A percentile compares a stretch with the other conserved stretches of the same genome.
Conservation (phyloP, 2,113 vertebrate genomes). For the Excalfactoria chinensis region DNA sequence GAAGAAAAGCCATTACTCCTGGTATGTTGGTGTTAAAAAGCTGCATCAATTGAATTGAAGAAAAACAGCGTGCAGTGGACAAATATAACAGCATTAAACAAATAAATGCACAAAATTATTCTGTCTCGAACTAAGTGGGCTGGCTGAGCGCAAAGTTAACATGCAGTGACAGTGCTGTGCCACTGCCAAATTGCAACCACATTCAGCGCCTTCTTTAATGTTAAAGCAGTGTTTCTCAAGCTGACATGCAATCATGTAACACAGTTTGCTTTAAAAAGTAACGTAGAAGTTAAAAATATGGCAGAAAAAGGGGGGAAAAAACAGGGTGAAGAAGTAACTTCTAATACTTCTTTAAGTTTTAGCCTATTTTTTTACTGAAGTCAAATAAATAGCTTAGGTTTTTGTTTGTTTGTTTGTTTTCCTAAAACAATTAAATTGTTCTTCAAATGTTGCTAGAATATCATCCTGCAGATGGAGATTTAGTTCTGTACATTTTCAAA, state of each 20-base stretch:
- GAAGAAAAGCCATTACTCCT: neutral
- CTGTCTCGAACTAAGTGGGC: neutral
- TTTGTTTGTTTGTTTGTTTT: neutral
- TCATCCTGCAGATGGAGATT: neutral
- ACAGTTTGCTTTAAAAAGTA: neutral
- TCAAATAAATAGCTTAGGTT: neutral
- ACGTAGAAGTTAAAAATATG: neutral
- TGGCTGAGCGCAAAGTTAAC: neutral
- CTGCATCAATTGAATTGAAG: neutral
- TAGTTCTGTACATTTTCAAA: neutral
- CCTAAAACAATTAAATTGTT: neutral
- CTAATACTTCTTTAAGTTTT: neutral
- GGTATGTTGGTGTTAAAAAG: neutral
- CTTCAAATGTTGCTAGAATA: neutral
- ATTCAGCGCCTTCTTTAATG: neutral
- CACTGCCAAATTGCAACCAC: neutral
- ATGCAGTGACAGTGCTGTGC: fast-evolving
- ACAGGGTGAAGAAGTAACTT: neutral
- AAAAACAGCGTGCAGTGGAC: neutral
- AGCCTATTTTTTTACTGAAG: neutral
- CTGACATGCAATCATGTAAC: neutral
- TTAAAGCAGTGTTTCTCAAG: neutral
- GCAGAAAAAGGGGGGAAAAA: neutral
- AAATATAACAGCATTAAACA: neutral
- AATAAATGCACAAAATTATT: neutral